Evolutionary conservation across 2,113 vertebrate species (phyloP), one percentile per base, ranked within the genome.

Genomic region (Callaeas wilsoni): DNA sequence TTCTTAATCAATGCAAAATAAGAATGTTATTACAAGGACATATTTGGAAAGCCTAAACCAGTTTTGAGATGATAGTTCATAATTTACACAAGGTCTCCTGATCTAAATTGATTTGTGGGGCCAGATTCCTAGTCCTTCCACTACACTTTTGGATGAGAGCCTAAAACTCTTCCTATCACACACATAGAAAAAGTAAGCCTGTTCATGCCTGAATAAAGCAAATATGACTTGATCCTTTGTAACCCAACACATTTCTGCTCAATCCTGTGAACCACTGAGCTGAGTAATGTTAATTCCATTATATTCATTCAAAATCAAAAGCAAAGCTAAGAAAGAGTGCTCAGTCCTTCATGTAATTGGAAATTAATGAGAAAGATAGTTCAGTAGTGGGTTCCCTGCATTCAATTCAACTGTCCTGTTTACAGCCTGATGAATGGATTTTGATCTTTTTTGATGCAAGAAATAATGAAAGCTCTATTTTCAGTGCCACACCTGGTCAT

Each of bases 291-390:
- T 96, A 80, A 87, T 94, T 93, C 39, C 75, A 93, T 87, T 90
- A 77, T 57, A 86, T 70, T 87, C 13, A 95, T 95, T 93, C 52
- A 84, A 96, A 93, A 91, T 71, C 1, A 64, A 74, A 84, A 89
- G 67, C 85, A 89, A 92, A 85, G 81, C 77, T 84, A 87, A 89
- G 93, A 87, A 84, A 89, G 55, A 57, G 27, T 63, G 69, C 50
- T 89, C 53, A 89, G 49, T 79, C 62, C 89, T 33, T 94, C 74
- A 62, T 79, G 56, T 94, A 95, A 95, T 69, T 89, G 65, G 55
- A 89, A 94, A 91, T 93, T 80, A 96, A 93, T 93, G 75, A 87
- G 91, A 82, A 92, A 62, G 17, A 94, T 35, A 32, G 46, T 74
- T 85, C 57, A 85, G 7, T 44, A 50, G 64, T 37, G 42, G 19